Base-by-base conservation (phyloP, 2,888 invertebrate species). In the Drosophila cognata region DNA sequence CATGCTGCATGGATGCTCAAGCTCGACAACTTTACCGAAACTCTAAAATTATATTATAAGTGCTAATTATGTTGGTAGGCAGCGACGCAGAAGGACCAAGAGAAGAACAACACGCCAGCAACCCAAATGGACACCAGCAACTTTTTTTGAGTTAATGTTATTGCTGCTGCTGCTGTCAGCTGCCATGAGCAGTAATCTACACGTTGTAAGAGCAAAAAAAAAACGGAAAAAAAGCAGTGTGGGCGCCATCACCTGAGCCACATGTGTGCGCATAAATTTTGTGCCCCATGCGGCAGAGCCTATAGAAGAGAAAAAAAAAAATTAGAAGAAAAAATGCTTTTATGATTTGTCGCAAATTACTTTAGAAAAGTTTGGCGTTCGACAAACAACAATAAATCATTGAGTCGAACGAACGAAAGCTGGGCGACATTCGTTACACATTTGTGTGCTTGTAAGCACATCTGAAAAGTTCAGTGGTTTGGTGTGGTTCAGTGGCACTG, bases 301-400 rank as follows among this genome's bases (percentile, higher is more conserved):
- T 25, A 68, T 57, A 61, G 59, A 33, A 18, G 25, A 52, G 41
- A 36, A 43, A 59, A 21, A 61, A 52, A 8, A 16, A 46, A 16
- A 46, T 46, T 25, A 16, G 25, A 52, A 61, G 52, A 72, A 76
- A 71, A 77, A 81, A 74, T 85, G 76, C 66, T 71, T 83, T 83
- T 85, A 88, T 85, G 85, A 85, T 85, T 85, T 85, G 88, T 85
- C 85, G 85, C 85, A 85, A 85, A 85, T 85, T 81, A 88, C 88
- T 85, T 85, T 83, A 83, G 81, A 81, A 88, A 85, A 85, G 71
- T 85, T 85, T 77, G 66, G 73, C 70, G 77, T 84, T 88, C 87
- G 77, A 82, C 84, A 87, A 86, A 87, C 84, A 88, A 84, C 76
- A 82, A 86, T 86, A 86, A 88, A 86, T 86, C 88, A 88, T 66